A percentile compares a stretch with the other conserved stretches of the same genome.
These are phyloP conservation scores for Bungarus multicinctus DNA, from an alignment of 2,113 vertebrate genomes.

Conservation along the genomic window DNA sequence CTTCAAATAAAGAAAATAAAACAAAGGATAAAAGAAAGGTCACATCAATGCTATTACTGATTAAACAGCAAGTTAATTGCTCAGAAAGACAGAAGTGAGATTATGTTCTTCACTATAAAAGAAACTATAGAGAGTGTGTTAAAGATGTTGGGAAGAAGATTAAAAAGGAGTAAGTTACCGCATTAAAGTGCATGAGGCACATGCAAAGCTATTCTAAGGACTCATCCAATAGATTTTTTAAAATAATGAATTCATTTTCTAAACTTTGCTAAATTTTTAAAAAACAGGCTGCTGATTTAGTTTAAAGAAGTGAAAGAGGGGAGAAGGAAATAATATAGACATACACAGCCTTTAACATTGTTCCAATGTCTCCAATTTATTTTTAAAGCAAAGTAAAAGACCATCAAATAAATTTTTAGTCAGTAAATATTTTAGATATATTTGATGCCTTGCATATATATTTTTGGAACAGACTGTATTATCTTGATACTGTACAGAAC, in stretches of 20 bases:
- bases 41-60: background rate
- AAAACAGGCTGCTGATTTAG: background rate
- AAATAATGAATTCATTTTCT: background rate
- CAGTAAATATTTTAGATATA: background rate
- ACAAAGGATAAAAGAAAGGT: background rate
- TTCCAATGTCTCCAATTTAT: background rate
- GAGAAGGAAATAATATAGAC: background rate
- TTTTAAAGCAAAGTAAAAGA: background rate
- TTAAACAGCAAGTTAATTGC: background rate
- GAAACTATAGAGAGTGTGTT: conserved; percentile 17
- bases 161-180: background rate
- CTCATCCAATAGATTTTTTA: background rate
- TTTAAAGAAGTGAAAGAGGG: background rate
- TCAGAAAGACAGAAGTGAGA: background rate
- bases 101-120: background rate
- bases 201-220: background rate
- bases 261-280: background rate
- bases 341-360: background rate
- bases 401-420: too few relatives aligned
- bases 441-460: background rate
- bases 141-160: conserved; percentile 1
- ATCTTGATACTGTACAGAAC: background rate
- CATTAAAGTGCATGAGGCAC: background rate
- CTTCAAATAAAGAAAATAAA: background rate
- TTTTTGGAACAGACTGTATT: background rate